These are phyloP conservation scores for Sebastes hopkinsi DNA, from an alignment of 2,797 vertebrate species.

Conservation along the genomic window DNA sequence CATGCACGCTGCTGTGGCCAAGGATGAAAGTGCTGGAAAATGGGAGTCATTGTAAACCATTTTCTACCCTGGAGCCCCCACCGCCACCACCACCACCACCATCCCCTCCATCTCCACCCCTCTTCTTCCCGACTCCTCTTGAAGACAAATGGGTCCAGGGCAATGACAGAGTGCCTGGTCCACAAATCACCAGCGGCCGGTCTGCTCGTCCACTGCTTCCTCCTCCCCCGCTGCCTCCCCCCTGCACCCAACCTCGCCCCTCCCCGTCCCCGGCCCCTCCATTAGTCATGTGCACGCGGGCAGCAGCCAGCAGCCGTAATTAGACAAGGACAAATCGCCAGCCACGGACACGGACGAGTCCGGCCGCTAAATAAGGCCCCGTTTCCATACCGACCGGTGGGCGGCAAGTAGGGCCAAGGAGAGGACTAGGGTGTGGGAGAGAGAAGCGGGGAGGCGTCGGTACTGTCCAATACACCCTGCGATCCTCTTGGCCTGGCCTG, in stretches of 20 bases:
- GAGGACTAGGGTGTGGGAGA: slow-evolving; percentile 64
- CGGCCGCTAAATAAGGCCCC: slow-evolving; percentile 85
- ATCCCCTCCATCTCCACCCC: slow-evolving; percentile 74
- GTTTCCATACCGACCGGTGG: slow-evolving; percentile 81
- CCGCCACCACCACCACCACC: slow-evolving; percentile 36
- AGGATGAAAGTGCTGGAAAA: slow-evolving; percentile 86
- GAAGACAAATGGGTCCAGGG: slow-evolving; percentile 90
- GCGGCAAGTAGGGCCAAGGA: slow-evolving; percentile 69
- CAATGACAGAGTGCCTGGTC: slow-evolving; percentile 89
- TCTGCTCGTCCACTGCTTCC: slow-evolving; percentile 80
- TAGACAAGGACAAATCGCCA: slow-evolving; percentile 95
- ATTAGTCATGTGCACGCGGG: slow-evolving; percentile 92
- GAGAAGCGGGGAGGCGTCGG: slow-evolving; percentile 41
- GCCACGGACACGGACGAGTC: slow-evolving; percentile 80
- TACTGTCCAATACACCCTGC: slow-evolving; percentile 56
- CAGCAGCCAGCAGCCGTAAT: slow-evolving; percentile 92
- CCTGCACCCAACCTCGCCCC: slow-evolving; percentile 78
- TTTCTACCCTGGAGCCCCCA: slow-evolving; percentile 81
- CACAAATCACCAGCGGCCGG: slow-evolving; percentile 89
- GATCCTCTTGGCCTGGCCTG: slow-evolving; percentile 55
- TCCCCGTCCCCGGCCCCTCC: slow-evolving; percentile 79
- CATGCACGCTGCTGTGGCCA: slow-evolving; percentile 67
- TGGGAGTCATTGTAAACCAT: slow-evolving; percentile 84
- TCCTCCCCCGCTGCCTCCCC: slow-evolving; percentile 75
- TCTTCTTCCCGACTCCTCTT: slow-evolving; percentile 79